Evolutionary conservation across 2,797 vertebrate genomes (phyloP), one percentile per base, ranked within the genome.

Genomic region (Myotis findleyi): DNA sequence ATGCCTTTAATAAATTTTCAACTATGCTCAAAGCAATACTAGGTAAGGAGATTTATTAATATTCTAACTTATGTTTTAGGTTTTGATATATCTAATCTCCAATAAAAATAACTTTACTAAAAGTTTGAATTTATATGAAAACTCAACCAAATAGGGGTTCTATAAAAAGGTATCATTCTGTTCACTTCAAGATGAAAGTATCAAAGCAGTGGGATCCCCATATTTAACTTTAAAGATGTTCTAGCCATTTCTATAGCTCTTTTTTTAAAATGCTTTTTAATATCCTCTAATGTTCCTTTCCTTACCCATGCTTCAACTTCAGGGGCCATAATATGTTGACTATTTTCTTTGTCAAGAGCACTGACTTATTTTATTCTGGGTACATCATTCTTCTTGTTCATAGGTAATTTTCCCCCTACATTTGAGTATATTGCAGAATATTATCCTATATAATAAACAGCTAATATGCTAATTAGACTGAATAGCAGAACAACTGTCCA

Each of bases 151-250:
- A 85, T n/a, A 85, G 18, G 23, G 55, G 2, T 21, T 57, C 4
- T 85, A 12, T 94, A 68, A 76, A 94, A 94, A 75, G 7, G 1
- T 64, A 77, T 44, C 20, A 53, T 66, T 85, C 57, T 83, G 36
- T 7, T 7, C 14, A 83, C 23, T 92, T 91, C 49, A 66, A 95
- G 38, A 90, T 90, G 51, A 88, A 94, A 95, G 38, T 93, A 18
- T 89, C 20, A 47, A 10, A 69, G 80, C 6, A 53, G 16, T 92
- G 77, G 68, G 84, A 73, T 90, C 17, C 36, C 62, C 96, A 81
- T 85, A 79, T 95, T 82, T 94, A 89, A 86, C 81, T 92, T 95
- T 38, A 95, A 41, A 90, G 81, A 86, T 80, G 5, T 30, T 64
- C 0, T 64, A 87, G 5, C 7, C 27, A 68, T 33, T 66, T 94